These are phyloP conservation scores for Benthosema pterotum DNA, from an alignment of 2,797 vertebrate genomes.

Conservation along the genomic window DNA sequence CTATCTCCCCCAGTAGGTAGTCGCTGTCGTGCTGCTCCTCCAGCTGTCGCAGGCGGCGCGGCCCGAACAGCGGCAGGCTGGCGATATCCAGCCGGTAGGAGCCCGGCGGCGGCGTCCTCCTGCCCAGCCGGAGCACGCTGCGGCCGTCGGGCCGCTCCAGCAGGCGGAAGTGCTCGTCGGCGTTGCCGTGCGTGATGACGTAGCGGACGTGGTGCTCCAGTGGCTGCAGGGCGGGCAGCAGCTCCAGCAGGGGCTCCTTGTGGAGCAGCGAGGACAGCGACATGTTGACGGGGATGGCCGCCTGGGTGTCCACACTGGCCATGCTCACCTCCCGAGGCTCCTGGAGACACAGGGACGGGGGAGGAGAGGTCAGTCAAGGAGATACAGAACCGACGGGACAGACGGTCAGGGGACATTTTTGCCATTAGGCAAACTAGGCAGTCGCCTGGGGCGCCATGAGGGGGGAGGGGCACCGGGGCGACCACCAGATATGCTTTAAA, in stretches of 20 bases:
- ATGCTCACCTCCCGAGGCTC: constrained; percentile 76
- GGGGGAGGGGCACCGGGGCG: too few relatives aligned
- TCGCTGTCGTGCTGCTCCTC: constrained; percentile 85
- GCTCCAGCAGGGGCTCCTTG: constrained; percentile 88
- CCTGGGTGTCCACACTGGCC: constrained; percentile 88
- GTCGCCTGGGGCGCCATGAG: too few relatives aligned
- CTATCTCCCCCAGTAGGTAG: constrained; percentile 87
- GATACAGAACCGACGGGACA: background rate
- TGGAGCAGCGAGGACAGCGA: constrained; percentile 82
- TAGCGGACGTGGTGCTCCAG: constrained; percentile 87
- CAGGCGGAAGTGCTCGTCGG: constrained; percentile 85
- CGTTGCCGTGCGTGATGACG: constrained; percentile 84
- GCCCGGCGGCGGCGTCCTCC: constrained; percentile 77
- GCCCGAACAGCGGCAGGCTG: constrained; percentile 84
- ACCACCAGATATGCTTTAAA: too few relatives aligned
- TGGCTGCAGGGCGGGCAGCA: constrained; percentile 86
- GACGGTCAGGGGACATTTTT: too few relatives aligned
- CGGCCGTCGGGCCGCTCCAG: constrained; percentile 84
- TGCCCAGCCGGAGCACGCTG: constrained; percentile 85
- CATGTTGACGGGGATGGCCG: constrained; percentile 84
- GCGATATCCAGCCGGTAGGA: constrained; percentile 89
- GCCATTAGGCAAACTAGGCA: too few relatives aligned
- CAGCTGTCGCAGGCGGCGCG: constrained; percentile 81
- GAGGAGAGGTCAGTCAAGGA: background rate
- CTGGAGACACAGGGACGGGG: constrained; percentile 59